A percentile compares a stretch with the other conserved stretches of the same genome.
These are phyloP conservation scores for Anoplophora glabripennis DNA, from an alignment of 1,140 invertebrate species.

Conservation along the genomic window DNA sequence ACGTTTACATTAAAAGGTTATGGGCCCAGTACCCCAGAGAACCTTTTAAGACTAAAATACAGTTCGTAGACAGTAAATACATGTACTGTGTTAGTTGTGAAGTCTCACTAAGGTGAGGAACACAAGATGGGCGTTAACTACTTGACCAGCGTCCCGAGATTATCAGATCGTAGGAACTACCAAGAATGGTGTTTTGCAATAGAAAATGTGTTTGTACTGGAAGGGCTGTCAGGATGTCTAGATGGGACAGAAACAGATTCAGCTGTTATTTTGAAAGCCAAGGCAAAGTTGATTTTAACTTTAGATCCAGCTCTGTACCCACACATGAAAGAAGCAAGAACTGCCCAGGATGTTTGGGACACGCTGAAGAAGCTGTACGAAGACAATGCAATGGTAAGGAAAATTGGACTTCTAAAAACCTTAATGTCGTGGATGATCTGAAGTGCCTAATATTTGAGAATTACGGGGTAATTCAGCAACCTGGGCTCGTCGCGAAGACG, in stretches of 20 bases:
- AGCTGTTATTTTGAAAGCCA: slow-evolving; percentile 20
- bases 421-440: too few species aligned
- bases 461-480: too few species aligned
- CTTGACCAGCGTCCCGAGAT: slow-evolving; percentile 32
- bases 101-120: too few species aligned
- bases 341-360: slow-evolving; percentile 20
- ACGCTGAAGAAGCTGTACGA: slow-evolving; percentile 24
- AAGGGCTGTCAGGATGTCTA: slow-evolving; percentile 29
- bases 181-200: slow-evolving; percentile 31
- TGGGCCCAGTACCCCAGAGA: too few species aligned
- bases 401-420: slow-evolving; percentile 23
- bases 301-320: slow-evolving; percentile 24
- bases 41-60: too few species aligned
- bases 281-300: slow-evolving; percentile 29
- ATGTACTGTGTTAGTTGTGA: too few species aligned
- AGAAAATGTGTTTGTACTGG: slow-evolving; percentile 32
- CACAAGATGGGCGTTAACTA: slow-evolving; percentile 25
- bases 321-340: slow-evolving; percentile 22
- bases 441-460: too few species aligned
- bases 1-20: too few species aligned
- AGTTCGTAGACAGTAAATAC: too few species aligned
- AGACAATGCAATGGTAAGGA: slow-evolving; percentile 15
- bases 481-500: too few species aligned
- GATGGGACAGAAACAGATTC: slow-evolving; percentile 27
- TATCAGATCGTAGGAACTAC: slow-evolving; percentile 32